Conservation (phyloP, 2,797 vertebrate species). For the Knipowitschia caucasica region DNA sequence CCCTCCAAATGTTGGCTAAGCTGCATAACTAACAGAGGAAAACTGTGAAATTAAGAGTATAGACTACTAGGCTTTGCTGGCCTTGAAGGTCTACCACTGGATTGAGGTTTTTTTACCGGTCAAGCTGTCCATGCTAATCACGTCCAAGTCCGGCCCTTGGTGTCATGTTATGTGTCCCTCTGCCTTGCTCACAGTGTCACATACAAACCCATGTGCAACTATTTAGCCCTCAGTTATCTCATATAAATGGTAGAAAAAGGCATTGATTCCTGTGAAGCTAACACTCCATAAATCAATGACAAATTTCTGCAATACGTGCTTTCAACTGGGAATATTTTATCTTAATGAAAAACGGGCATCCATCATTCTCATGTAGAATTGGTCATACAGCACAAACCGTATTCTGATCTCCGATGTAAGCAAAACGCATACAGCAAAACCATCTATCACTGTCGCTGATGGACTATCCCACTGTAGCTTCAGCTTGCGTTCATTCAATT, state of each 20-base stretch:
- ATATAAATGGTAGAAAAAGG: neutral
- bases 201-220: neutral
- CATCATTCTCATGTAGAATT: slow-evolving; percentile 4
- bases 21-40: too few relatives aligned
- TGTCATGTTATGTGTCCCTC: too few relatives aligned
- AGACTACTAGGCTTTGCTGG: too few relatives aligned
- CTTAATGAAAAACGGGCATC: slow-evolving; percentile 1
- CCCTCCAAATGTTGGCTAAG: too few relatives aligned
- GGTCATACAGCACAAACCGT: slow-evolving; percentile 1
- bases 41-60: too few relatives aligned
- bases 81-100: too few relatives aligned
- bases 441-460: neutral
- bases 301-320: slow-evolving; percentile 1
- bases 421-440: neutral
- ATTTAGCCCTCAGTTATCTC: neutral
- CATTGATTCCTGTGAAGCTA: neutral
- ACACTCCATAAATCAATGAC: neutral
- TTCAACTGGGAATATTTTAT: neutral
- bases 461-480: neutral
- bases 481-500: too few relatives aligned
- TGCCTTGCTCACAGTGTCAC: too few relatives aligned
- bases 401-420: neutral
- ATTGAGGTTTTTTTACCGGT: too few relatives aligned
- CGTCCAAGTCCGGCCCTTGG: too few relatives aligned
- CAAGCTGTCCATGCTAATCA: too few relatives aligned